Base-by-base conservation (phyloP, 2,888 invertebrate species). In the Apeira syringaria region DNA sequence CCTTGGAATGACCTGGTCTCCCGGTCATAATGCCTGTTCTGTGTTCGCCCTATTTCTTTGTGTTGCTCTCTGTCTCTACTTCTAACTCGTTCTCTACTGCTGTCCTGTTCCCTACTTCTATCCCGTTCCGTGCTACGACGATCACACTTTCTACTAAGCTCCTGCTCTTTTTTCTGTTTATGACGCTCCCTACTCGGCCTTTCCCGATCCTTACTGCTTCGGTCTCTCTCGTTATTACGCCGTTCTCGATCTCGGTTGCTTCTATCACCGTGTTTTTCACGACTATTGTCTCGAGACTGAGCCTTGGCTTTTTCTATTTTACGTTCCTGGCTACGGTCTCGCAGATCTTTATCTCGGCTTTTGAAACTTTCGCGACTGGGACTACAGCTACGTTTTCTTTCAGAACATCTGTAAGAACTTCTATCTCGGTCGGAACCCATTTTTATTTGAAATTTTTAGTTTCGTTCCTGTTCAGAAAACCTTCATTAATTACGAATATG, bases 1-100 rank as follows among this genome's bases (percentile, higher is more conserved):
- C 26, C 74, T 69, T 40, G 39, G n/a, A 30, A 59, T 68, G 34
- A 62, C 39, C 67, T 74, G 0, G 67, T 64, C 17, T 60, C 74
- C 15, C 68, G 56, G n/a, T 67, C 70, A 1, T 58, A 63, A n/a
- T 62, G 59, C 8, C 56, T 47, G 7, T 51, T 47, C 5, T 50
- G 48, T 27, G 47, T 8, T 22, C 39, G 47, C 7, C 32, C 28
- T 5, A 7, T 1, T n/a, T 51, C 45, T 9, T 40, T 45, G 12
- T 32, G 17, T 20, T 22, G 38, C 5, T 48, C 38, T 6, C 49
- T 50, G 1, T 47, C 34, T 25, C 42, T 53, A 22, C 50, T 50
- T 9, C 59, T 44, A 5, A 42, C 37, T 3, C 48, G 48, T 1
- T 47, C 34, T 25, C 44, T 52, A 24, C 49, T 50, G 8, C 58